Evolutionary conservation across 2,797 vertebrate species (phyloP).

Genomic region (Pagetopsis macropterus): DNA sequence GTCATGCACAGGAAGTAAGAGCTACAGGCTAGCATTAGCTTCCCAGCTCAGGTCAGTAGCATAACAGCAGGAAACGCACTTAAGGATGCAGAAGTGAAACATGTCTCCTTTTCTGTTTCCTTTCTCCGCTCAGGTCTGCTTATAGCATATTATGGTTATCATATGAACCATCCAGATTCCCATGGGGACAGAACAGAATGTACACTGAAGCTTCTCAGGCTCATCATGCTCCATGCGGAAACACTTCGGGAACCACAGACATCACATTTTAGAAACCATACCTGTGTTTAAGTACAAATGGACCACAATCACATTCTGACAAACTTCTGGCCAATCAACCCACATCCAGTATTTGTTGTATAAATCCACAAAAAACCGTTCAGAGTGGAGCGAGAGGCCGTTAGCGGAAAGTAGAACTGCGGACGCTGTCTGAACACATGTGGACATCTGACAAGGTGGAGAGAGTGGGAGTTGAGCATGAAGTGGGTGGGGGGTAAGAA

Average conservation of each 20-base stretch:
- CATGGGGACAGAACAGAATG: neutral
- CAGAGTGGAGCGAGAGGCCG: neutral
- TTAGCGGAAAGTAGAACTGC: slow-evolving; percentile 1
- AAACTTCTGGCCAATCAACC: neutral
- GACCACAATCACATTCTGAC: neutral
- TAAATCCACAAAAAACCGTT: neutral
- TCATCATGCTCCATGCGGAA: slow-evolving; percentile 56
- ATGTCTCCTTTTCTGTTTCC: neutral
- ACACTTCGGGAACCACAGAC: slow-evolving; percentile 27
- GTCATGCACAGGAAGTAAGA: slow-evolving; percentile 58
- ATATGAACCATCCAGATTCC: slow-evolving; percentile 4
- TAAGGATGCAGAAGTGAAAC: slow-evolving; percentile 38
- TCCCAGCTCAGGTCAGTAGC: slow-evolving; percentile 51
- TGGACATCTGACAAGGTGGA: slow-evolving; percentile 1
- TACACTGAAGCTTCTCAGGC: slow-evolving; percentile 37
- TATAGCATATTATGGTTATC: slow-evolving; percentile 11
- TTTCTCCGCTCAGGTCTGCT: slow-evolving; percentile 15
- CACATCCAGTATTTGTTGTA: neutral
- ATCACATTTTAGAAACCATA: slow-evolving; percentile 16
- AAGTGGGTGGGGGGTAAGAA: slow-evolving; percentile 11
- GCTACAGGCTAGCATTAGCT: slow-evolving; percentile 39
- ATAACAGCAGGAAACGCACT: slow-evolving; percentile 50
- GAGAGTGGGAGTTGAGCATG: slow-evolving; percentile 7
- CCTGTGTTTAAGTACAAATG: slow-evolving; percentile 7
- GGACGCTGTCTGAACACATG: slow-evolving; percentile 6